Evolutionary conservation across 2,797 vertebrate species (phyloP), one percentile per base, ranked within the genome.

Genomic region (Mastacembelus armatus): DNA sequence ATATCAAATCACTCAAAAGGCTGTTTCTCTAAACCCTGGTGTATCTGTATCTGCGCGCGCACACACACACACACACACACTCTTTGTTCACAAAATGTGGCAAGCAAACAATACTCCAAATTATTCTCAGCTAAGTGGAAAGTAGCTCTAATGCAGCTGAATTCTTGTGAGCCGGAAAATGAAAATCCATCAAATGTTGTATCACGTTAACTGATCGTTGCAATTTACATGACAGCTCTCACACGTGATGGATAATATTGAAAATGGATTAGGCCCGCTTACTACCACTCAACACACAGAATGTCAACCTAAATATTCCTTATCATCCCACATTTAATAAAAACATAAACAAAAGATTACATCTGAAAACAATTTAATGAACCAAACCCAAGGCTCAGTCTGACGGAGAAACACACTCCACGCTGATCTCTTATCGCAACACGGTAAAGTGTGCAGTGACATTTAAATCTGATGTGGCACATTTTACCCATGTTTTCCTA

Each of bases 1-100:
- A 71, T 39, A 74, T 81, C 74, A 84, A 62, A 89, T 89, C 76
- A 65, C 18, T 77, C 62, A 52, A 18, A 56, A 68, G 55, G 39
- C 43, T 0, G 26, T 65, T 77, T 62, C 58, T 39, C 54, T 69
- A 70, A 77, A 71, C 68, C 74, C 63, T 7, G 10, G 30, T 44
- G 69, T 32, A 35, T 61, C 44, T 2, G 0, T 36, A 47, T 0
- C 39, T 2, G 61, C 16, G 47, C 38, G 27, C 6, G 48, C 5
- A 63, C 27, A 27, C 18, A 38, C 54, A 36, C 33, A 24, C 33
- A 18, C 10, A 32, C 9, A n/a, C n/a, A n/a, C n/a, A n/a, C n/a
- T n/a, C n/a, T n/a, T n/a, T 9, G 24, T n/a, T 43, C 33, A 14
- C 4, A 0, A 7, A 55, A 71, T 36, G 32, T 51, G 36, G 60